Evolutionary conservation across 2,888 invertebrate genomes (phyloP).

Genomic region (Xestoiulus laeticollis): DNA sequence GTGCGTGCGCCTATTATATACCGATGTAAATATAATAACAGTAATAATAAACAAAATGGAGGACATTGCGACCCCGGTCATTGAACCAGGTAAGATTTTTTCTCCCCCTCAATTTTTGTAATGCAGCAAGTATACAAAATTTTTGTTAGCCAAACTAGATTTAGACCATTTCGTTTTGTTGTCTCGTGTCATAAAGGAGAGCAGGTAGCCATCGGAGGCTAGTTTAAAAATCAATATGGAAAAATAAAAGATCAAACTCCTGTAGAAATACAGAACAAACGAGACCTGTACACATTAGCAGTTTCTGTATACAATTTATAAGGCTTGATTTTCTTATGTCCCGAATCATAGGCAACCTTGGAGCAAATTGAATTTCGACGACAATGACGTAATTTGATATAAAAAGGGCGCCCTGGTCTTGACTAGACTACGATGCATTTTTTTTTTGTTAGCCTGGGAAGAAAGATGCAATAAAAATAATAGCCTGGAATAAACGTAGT

Average conservation of each 20-base stretch:
- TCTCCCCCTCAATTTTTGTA: not conserved
- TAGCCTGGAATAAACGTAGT: slow-evolving; percentile 1
- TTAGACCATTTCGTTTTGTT: not conserved
- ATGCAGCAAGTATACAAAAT: no score
- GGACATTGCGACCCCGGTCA: not conserved
- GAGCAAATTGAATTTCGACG: not conserved
- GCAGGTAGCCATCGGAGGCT: not conserved
- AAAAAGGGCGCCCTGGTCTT: not conserved
- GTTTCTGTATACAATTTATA: not conserved
- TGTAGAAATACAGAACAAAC: not conserved
- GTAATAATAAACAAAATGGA: not conserved
- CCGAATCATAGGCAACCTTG: not conserved
- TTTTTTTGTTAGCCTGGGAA: not conserved
- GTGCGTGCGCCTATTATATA: not conserved
- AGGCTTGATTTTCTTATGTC: not conserved
- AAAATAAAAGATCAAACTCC: not conserved
- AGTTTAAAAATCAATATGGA: not conserved
- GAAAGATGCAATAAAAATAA: slow-evolving; percentile 7
- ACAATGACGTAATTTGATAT: not conserved
- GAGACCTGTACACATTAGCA: not conserved
- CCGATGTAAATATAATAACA: not conserved
- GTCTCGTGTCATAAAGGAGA: not conserved
- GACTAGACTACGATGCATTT: not conserved
- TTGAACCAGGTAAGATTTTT: not conserved
- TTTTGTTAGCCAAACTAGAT: no score